A percentile compares a stretch with the other conserved stretches of the same genome.
phyloP scores from a whole-genome alignment of 2,113 vertebrate species.

The Bagarius yarrelli region DNA sequence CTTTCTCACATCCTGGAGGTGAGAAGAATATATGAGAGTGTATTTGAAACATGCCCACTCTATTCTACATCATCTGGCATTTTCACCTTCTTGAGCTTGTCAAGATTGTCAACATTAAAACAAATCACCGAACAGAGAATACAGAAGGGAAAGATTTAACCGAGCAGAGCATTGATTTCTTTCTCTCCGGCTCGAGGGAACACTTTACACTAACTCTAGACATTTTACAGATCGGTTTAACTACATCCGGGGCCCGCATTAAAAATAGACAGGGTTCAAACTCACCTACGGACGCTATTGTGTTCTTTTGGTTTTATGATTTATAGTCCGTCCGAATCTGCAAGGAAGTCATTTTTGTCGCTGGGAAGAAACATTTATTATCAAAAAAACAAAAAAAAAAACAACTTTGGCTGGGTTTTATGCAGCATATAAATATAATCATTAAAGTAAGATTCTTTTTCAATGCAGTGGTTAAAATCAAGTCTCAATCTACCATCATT shows the following conservation, averaged over 20 bases:
- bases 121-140: conserved; percentile 46
- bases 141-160: conserved; percentile 46
- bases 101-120: conserved; percentile 52
- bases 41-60: conserved; percentile 42
- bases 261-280: conserved; percentile 34
- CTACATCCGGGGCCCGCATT: conserved; percentile 29
- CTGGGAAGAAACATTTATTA: neutral
- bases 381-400: neutral
- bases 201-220: conserved; percentile 44
- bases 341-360: neutral
- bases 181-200: conserved; percentile 33
- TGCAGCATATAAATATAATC: neutral
- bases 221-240: conserved; percentile 46
- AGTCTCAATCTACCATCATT: neutral
- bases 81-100: conserved; percentile 49
- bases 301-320: conserved; percentile 21
- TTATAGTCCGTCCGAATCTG: conserved; percentile 7
- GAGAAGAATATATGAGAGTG: conserved; percentile 20
- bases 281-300: neutral
- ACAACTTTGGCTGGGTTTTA: neutral
- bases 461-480: neutral
- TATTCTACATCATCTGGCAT: conserved; percentile 42
- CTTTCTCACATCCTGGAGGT: conserved; percentile 23
- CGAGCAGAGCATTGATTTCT: conserved; percentile 50
- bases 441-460: too few species aligned